A percentile compares a stretch with the other conserved stretches of the same genome.
These are phyloP conservation scores for Pangasius mekongensis DNA, from an alignment of 2,797 vertebrate genomes.

Conservation along the genomic window DNA sequence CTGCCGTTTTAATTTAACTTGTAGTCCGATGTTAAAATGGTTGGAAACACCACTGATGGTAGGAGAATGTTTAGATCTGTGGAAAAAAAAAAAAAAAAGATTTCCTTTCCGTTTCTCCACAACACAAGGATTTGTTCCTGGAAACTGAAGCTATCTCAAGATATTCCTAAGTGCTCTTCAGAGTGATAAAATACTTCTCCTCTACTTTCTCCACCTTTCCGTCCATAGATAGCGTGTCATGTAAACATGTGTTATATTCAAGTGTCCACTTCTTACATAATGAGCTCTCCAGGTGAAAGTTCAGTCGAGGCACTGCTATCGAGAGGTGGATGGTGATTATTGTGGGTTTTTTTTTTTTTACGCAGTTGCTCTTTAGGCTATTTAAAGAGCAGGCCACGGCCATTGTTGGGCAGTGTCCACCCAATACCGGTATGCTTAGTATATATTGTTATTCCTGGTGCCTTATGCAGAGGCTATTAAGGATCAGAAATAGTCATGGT, in stretches of 20 bases:
- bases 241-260: not conserved
- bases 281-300: constrained; percentile 18
- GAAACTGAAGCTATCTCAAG: not conserved
- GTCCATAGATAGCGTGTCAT: not conserved
- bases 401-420: constrained; percentile 34
- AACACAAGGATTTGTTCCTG: not conserved
- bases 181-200: constrained; percentile 61
- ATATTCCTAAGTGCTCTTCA: constrained; percentile 13
- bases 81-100: too few relatives aligned
- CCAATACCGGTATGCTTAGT: constrained; percentile 18
- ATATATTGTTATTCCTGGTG: constrained; percentile 27
- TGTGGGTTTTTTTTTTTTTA: not conserved
- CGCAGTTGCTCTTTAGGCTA: constrained; percentile 11
- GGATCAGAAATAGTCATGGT: not conserved
- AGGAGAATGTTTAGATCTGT: not conserved
- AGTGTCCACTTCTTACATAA: not conserved
- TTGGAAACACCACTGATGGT: not conserved
- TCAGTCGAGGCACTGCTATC: not conserved
- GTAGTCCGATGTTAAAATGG: not conserved
- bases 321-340: constrained; percentile 2
- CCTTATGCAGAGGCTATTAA: not conserved
- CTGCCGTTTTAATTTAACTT: not conserved
- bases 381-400: constrained; percentile 26
- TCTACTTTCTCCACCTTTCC: constrained; percentile 47
- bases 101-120: not conserved